phyloP scores from a whole-genome alignment of 2,797 vertebrate species.

The Miichthys miiuy region DNA sequence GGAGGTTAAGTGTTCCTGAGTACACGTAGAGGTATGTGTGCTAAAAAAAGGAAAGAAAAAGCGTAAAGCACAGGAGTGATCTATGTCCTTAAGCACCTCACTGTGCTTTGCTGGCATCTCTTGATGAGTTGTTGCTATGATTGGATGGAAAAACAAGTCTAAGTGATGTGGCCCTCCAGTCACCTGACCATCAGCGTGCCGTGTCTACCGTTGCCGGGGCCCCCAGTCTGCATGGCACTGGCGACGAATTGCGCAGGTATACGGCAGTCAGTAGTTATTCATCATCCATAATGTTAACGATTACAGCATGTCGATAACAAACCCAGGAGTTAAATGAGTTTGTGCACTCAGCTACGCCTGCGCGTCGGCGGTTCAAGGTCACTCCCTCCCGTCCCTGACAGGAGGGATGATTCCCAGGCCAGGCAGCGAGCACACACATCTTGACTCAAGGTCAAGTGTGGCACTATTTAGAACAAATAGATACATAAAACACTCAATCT shows the following conservation, averaged over 20 bases:
- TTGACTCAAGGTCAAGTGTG: constrained; percentile 86
- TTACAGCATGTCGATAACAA: constrained; percentile 87
- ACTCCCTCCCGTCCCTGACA: constrained; percentile 77
- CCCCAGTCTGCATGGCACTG: constrained; percentile 11
- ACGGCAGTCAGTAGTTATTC: constrained; percentile 82
- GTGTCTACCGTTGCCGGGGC: constrained; percentile 16
- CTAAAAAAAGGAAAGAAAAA: constrained; percentile 25
- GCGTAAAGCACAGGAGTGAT: constrained; percentile 56
- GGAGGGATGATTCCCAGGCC: constrained; percentile 83
- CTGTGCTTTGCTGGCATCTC: constrained; percentile 43
- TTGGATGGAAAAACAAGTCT: constrained; percentile 70
- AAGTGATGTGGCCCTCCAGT: constrained; percentile 69
- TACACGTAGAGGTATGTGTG: constrained; percentile 39
- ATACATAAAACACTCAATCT: constrained; percentile 85
- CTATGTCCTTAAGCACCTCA: constrained; percentile 61
- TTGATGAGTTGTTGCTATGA: constrained; percentile 68
- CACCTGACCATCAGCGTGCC: constrained; percentile 65
- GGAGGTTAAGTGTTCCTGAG: constrained; percentile 72
- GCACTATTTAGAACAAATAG: constrained; percentile 86
- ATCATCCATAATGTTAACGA: constrained; percentile 87
- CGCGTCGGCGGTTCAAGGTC: constrained; percentile 84
- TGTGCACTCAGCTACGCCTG: constrained; percentile 84
- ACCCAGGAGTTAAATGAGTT: constrained; percentile 87
- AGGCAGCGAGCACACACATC: constrained; percentile 76
- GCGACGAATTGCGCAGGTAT: constrained; percentile 74